phyloP scores from a whole-genome alignment of 2,113 vertebrate species.

The Channa maculata region DNA sequence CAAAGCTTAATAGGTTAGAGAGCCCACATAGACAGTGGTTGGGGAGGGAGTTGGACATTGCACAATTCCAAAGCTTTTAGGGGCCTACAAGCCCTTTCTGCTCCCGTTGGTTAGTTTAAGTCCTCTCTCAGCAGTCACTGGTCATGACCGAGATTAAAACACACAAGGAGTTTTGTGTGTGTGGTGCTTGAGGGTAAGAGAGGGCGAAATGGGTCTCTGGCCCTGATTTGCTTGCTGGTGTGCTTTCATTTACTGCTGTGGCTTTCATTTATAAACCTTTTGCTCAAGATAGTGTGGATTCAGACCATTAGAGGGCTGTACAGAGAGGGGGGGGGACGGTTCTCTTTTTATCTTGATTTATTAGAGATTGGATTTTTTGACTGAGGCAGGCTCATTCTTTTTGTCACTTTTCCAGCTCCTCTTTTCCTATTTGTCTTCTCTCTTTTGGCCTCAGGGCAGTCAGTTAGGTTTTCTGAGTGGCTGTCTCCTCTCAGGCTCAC shows the following conservation, averaged over 20 bases:
- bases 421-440: not conserved
- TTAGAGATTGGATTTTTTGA: slow-evolving; percentile 21
- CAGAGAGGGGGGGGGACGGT: not conserved
- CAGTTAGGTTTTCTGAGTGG: slow-evolving; percentile 59
- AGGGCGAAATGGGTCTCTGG: slow-evolving; percentile 45
- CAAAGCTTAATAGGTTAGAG: slow-evolving; percentile 63
- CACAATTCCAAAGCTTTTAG: slow-evolving; percentile 42
- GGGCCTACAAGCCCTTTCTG: slow-evolving; percentile 33
- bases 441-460: slow-evolving; percentile 47
- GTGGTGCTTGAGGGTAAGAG: slow-evolving; percentile 51
- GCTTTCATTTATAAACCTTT: slow-evolving; percentile 6
- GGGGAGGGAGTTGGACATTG: slow-evolving; percentile 19
- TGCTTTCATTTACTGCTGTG: slow-evolving; percentile 17
- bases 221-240: slow-evolving; percentile 22
- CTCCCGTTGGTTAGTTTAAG: slow-evolving; percentile 50
- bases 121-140: slow-evolving; percentile 30
- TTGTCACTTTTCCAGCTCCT: slow-evolving; percentile 8
- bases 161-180: slow-evolving; percentile 45
- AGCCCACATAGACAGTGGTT: slow-evolving; percentile 27
- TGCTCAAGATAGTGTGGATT: not conserved
- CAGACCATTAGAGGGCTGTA: not conserved
- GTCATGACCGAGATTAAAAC: slow-evolving; percentile 51
- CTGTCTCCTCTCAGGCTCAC: slow-evolving; percentile 68
- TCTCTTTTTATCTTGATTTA: not conserved
- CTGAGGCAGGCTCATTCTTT: not conserved